phyloP scores from a whole-genome alignment of 1,140 invertebrate genomes.

The Aleiodes sp. region DNA sequence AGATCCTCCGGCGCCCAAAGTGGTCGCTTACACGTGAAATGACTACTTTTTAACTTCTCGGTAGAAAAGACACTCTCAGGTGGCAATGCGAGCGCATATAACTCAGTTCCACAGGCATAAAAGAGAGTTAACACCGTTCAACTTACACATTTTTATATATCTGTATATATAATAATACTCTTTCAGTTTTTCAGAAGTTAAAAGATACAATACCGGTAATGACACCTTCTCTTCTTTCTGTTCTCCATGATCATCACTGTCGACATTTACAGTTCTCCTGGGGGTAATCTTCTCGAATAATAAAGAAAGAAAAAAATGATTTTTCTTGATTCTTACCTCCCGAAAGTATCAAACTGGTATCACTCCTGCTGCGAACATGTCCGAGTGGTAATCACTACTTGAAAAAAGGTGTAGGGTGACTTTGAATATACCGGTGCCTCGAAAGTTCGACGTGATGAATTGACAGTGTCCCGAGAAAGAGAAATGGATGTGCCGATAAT shows the following conservation, averaged over 20 bases:
- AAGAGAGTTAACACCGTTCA: neutral
- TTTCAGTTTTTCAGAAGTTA: neutral
- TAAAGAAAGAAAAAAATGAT: neutral
- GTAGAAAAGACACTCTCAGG: constrained; percentile 13
- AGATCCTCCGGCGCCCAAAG: neutral
- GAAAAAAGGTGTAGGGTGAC: neutral
- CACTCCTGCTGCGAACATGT: neutral
- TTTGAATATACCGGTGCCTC: neutral
- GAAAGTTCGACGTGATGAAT: constrained; percentile 15
- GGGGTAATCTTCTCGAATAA: neutral
- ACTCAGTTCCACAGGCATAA: neutral
- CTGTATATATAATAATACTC: neutral
- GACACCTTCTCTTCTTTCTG: neutral
- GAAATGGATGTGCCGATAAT: neutral
- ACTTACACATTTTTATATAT: neutral
- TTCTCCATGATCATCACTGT: constrained; percentile 6
- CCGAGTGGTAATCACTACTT: constrained; percentile 3
- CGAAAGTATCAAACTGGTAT: neutral
- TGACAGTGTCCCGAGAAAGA: neutral
- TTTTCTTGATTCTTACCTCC: constrained; percentile 4
- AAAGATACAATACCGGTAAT: neutral
- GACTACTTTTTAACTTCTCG: neutral
- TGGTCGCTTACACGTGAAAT: constrained; percentile 5
- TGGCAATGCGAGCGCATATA: constrained; percentile 10
- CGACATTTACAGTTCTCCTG: neutral